Conservation (phyloP, 35 echinoderm and acorn worm genomes). For the Strongylocentrotus purpuratus region DNA sequence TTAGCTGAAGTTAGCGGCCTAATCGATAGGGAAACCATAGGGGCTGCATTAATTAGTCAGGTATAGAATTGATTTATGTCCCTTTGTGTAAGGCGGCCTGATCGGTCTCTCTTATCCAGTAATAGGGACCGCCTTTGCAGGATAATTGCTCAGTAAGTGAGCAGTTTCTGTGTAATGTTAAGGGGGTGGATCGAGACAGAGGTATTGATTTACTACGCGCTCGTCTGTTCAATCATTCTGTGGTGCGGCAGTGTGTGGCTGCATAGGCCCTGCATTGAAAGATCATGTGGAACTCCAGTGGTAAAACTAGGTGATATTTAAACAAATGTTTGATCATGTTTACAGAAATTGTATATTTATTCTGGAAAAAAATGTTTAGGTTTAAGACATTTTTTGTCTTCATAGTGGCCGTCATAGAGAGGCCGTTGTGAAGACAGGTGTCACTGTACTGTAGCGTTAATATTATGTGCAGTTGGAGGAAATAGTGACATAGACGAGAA, state of each 20-base stretch:
- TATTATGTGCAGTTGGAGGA: no score
- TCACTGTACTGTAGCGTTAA: no score
- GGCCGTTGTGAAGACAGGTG: no score
- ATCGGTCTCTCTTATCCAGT: not conserved
- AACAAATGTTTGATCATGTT: no score
- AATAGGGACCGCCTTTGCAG: not conserved
- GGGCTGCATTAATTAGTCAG: not conserved
- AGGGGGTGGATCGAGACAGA: not conserved
- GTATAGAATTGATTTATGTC: not conserved
- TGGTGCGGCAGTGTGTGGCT: not conserved
- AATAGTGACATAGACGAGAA: no score
- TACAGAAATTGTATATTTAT: no score
- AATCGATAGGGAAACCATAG: not conserved
- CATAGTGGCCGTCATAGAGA: no score
- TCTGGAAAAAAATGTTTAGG: no score
- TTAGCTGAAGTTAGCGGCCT: not conserved
- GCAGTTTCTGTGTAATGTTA: not conserved
- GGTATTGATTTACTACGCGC: conserved; percentile 12
- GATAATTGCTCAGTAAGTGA: conserved; percentile 45
- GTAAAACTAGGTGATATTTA: no score
- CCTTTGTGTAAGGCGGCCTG: not conserved
- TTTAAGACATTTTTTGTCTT: no score
- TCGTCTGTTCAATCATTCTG: not conserved
- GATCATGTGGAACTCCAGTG: not conserved
- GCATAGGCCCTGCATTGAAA: not conserved